Evolutionary conservation across 2,888 invertebrate species (phyloP), one percentile per base, ranked within the genome.

Genomic region (Troides aeacus): DNA sequence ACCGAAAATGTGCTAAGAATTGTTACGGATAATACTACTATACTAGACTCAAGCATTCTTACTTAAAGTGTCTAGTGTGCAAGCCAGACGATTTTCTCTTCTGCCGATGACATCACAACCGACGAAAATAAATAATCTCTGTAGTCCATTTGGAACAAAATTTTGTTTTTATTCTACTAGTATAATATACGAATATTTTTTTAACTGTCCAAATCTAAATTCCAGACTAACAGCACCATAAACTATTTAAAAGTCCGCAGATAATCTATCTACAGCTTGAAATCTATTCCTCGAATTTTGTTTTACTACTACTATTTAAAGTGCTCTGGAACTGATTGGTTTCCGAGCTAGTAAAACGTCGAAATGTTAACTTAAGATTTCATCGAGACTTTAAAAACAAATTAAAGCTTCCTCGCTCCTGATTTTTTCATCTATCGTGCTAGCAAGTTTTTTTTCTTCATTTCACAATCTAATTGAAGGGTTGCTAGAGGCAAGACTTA

Each of bases 321-420:
- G 12, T 58, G 23, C 57, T 58, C 12, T 23, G n/a, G 57, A 58
- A 58, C 57, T 23, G 57, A 58, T 58, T 23, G 57, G 57, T 58
- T 58, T 58, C 46, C 23, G 1, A 10, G 57, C 23, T 10, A 1
- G 23, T 10, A 53, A 18, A 53, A 53, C 53, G 53, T 10, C 23
- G 1, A 12, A 15, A 6, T 23, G 23, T 58, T 58, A 57, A 57
- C 23, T 21, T 57, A 23, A 58, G 57, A 23, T 58, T 58, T 58
- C 15, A 21, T 23, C 23, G 23, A 58, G 23, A 24, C 57, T 58
- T 58, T 58, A 58, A 58, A 58, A 58, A 57, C 57, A 57, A 57
- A 58, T 58, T 23, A 58, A 58, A 23, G 23, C 23, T 23, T 58
- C 2, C 46, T 23, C 4, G 23, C 15, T 12, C 23, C 10, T 15